These are phyloP conservation scores for Benitochromis conjunctus DNA, from an alignment of 2,113 vertebrate species.

Conservation along the genomic window DNA sequence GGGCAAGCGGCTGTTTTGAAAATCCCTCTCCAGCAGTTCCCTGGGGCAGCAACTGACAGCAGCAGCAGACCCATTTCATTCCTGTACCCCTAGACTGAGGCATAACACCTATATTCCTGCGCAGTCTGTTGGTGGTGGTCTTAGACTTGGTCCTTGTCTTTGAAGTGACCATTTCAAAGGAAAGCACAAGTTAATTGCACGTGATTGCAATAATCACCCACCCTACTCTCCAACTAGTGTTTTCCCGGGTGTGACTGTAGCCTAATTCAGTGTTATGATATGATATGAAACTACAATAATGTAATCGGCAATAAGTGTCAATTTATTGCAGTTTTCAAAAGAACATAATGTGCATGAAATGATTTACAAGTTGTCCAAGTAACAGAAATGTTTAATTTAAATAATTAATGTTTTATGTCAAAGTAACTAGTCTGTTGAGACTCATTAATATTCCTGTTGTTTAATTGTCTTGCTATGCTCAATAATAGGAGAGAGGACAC, in stretches of 20 bases:
- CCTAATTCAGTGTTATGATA: not conserved
- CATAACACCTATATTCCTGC: not conserved
- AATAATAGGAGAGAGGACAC: not conserved
- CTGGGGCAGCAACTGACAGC: too few relatives aligned
- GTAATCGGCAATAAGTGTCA: not conserved
- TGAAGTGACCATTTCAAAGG: not conserved
- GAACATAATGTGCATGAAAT: not conserved
- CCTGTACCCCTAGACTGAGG: too few relatives aligned
- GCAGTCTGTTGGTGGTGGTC: not conserved
- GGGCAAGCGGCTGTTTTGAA: too few relatives aligned
- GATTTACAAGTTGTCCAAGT: not conserved
- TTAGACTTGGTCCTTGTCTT: rapidly evolving
- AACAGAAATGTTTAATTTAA: not conserved
- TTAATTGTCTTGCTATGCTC: not conserved
- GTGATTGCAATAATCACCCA: not conserved
- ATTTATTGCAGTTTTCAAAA: not conserved
- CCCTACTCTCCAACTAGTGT: rapidly evolving
- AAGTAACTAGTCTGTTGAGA: not conserved
- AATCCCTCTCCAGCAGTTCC: too few relatives aligned
- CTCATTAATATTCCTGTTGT: not conserved
- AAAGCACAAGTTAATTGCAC: not conserved
- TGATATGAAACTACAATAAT: not conserved
- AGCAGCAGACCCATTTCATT: too few relatives aligned
- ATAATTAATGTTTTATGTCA: not conserved
- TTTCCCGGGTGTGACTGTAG: not conserved